These are phyloP conservation scores for Cosmia trapezina DNA, from an alignment of 2,888 invertebrate species.

Conservation along the genomic window DNA sequence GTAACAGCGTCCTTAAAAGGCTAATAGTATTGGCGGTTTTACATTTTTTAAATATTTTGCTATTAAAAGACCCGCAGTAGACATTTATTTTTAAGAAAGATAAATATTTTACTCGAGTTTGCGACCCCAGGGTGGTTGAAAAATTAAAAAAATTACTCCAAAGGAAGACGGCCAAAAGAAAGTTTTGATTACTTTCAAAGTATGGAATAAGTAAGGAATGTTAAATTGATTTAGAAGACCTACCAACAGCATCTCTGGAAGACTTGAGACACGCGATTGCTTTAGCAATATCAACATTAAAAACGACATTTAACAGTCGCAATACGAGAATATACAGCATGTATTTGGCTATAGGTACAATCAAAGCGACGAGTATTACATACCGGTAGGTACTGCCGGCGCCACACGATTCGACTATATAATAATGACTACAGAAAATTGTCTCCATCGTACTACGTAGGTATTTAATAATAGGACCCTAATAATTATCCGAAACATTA, in stretches of 20 bases:
- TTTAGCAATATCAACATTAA: constrained; percentile 42
- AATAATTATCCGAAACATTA: constrained; percentile 62
- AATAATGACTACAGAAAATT: constrained; percentile 59
- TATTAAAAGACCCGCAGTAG: neutral
- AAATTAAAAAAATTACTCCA: constrained; percentile 36
- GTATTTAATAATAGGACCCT: constrained; percentile 69
- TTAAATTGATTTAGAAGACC: constrained; percentile 54
- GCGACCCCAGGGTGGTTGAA: constrained; percentile 52
- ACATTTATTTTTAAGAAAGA: constrained; percentile 8
- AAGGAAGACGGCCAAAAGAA: constrained; percentile 52
- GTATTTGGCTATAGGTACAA: constrained; percentile 53
- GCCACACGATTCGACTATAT: constrained; percentile 27
- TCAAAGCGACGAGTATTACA: constrained; percentile 53
- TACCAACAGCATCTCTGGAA: constrained; percentile 73
- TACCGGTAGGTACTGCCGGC: constrained; percentile 45
- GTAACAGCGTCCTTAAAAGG: no score
- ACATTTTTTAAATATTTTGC: constrained; percentile 9
- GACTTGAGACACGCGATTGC: constrained; percentile 66
- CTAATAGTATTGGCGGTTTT: constrained; percentile 8
- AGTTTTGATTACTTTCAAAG: constrained; percentile 47
- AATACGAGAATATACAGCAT: constrained; percentile 40
- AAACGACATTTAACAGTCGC: constrained; percentile 27
- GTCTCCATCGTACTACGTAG: constrained; percentile 62
- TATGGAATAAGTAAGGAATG: constrained; percentile 58
- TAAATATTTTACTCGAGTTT: constrained; percentile 20